phyloP scores from a whole-genome alignment of 2,888 invertebrate species.

The Caenorhabditis sulstoni region DNA sequence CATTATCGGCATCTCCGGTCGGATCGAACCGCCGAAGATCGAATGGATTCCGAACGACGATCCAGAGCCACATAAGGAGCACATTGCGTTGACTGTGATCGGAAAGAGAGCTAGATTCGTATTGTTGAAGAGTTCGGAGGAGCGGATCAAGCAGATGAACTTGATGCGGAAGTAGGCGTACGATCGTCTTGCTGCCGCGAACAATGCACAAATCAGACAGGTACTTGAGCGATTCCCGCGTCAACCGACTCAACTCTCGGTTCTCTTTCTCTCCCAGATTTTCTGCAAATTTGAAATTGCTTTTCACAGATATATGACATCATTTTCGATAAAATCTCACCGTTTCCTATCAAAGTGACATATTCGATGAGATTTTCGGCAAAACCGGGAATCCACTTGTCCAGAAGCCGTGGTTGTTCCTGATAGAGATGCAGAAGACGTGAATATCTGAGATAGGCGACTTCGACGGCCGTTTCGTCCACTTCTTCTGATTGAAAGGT shows the following conservation, averaged over 20 bases:
- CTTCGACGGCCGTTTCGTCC: conserved; percentile 27
- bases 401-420: conserved; percentile 75
- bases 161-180: conserved; percentile 67
- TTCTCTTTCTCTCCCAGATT: background rate
- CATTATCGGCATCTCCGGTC: conserved; percentile 59
- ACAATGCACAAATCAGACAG: conserved; percentile 64
- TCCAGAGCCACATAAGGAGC: conserved; percentile 76
- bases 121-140: conserved; percentile 65
- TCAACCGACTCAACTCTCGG: conserved; percentile 4
- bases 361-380: conserved; percentile 63
- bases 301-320: conserved; percentile 6
- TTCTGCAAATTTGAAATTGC: conserved; percentile 14
- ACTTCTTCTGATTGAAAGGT: background rate
- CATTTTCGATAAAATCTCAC: too few species aligned
- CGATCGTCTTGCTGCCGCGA: conserved; percentile 66
- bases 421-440: conserved; percentile 69
- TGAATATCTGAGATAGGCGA: conserved; percentile 50
- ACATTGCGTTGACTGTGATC: conserved; percentile 60
- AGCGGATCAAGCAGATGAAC: conserved; percentile 71
- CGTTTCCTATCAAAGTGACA: conserved; percentile 55
- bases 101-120: conserved; percentile 17
- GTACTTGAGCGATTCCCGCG: conserved; percentile 56
- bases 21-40: conserved; percentile 70
- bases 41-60: conserved; percentile 79
- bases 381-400: conserved; percentile 69